Conservation (phyloP, 2,797 vertebrate genomes). For the Macrochelys suwanniensis region DNA sequence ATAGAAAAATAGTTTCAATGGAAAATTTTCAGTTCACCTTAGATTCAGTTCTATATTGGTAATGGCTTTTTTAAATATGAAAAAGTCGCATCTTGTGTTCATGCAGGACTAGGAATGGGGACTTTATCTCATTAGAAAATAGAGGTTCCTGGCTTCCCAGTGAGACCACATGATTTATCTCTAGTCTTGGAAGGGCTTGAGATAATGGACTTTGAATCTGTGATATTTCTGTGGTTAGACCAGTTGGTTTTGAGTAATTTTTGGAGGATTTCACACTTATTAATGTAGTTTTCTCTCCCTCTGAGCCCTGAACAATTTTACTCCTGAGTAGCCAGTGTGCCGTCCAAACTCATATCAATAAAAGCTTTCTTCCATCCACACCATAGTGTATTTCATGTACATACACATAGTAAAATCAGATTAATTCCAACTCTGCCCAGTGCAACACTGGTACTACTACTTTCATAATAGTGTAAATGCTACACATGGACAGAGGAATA, state of each 20-base stretch:
- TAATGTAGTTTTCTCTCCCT: not conserved
- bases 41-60: not conserved
- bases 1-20: not conserved
- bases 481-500: not conserved
- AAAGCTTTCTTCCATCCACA: no score
- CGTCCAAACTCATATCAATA: not conserved
- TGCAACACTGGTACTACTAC: not conserved
- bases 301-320: not conserved
- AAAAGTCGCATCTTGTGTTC: not conserved
- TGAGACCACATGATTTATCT: accelerated
- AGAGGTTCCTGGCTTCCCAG: not conserved
- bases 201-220: not conserved
- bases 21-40: not conserved
- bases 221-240: not conserved
- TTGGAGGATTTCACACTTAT: not conserved
- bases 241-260: not conserved
- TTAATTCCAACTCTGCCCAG: no score
- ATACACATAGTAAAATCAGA: no score
- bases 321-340: accelerated
- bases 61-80: not conserved
- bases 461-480: not conserved
- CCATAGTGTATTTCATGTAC: no score
- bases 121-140: not conserved
- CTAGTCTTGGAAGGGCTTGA: not conserved
- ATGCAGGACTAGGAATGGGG: not conserved